Conservation (phyloP, 2,797 vertebrate species). For the Allobates femoralis region DNA sequence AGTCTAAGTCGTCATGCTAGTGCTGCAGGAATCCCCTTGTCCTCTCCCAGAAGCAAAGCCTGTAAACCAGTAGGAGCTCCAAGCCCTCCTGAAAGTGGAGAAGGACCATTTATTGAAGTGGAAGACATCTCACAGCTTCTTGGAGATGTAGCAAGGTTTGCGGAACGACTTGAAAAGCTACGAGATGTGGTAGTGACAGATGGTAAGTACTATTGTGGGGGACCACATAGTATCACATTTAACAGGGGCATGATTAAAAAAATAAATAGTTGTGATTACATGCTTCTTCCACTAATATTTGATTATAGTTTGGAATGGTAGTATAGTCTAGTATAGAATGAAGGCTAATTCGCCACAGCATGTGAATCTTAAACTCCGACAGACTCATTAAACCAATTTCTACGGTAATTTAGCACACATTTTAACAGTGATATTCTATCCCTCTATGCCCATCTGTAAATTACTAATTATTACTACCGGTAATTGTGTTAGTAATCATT, state of each 20-base stretch:
- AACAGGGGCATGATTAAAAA: neutral
- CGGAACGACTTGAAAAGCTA: conserved; percentile 92
- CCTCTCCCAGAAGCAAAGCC: conserved; percentile 73
- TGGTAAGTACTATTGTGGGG: conserved; percentile 75
- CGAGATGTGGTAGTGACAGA: conserved; percentile 88
- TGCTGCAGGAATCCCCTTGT: conserved; percentile 86
- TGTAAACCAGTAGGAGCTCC: conserved; percentile 78
- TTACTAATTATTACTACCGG: neutral
- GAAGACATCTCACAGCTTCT: conserved; percentile 93
- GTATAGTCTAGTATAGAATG: neutral
- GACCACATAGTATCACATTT: neutral
- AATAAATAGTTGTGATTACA: neutral
- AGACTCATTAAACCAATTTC: neutral
- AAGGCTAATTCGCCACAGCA: neutral
- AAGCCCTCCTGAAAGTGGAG: conserved; percentile 73
- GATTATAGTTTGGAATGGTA: neutral
- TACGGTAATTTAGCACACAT: neutral
- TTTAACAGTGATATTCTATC: neutral
- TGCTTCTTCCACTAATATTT: neutral
- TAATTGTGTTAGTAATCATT: too few relatives aligned
- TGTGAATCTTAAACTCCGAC: neutral
- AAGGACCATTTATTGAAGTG: conserved; percentile 80
- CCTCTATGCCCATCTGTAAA: neutral
- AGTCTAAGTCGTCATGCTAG: conserved; percentile 92
- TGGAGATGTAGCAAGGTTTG: conserved; percentile 86